These are phyloP conservation scores for Corythucha ciliata DNA, from an alignment of 2,888 invertebrate species.

Conservation along the genomic window DNA sequence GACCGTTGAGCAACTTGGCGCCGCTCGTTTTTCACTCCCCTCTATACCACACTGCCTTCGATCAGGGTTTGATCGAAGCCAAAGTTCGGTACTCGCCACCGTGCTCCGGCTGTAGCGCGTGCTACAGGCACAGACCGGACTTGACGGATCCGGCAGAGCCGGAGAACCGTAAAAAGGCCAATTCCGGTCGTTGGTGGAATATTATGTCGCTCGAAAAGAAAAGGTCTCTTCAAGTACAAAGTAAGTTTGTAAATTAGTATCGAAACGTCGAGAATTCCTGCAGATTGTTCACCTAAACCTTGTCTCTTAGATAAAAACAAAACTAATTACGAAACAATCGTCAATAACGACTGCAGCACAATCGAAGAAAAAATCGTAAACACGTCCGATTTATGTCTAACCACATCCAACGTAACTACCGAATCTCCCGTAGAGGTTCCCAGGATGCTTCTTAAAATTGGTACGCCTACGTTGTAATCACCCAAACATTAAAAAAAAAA, in stretches of 20 bases:
- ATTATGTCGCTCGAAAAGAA: conserved; percentile 25
- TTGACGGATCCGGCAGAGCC: conserved; percentile 7
- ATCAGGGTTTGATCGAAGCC: conserved; percentile 19
- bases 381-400: conserved; percentile 53
- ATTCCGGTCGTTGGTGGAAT: conserved; percentile 27
- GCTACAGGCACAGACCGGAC: conserved; percentile 45
- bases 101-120: conserved; percentile 72
- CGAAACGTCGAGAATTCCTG: too few relatives aligned
- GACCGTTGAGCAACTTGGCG: conserved; percentile 62
- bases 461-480: too few relatives aligned
- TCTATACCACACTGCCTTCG: conserved; percentile 16
- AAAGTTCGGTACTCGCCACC: conserved; percentile 56
- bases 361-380: conserved; percentile 50
- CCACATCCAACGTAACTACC: conserved; percentile 45
- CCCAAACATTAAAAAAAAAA: too few relatives aligned
- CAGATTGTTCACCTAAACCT: neutral
- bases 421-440: conserved; percentile 10
- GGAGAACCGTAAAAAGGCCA: neutral
- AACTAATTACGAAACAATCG: conserved; percentile 44
- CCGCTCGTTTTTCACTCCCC: conserved; percentile 59
- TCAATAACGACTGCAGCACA: conserved; percentile 52
- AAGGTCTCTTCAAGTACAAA: conserved; percentile 14
- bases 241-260: too few relatives aligned
- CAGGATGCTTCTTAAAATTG: conserved; percentile 17
- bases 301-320: conserved; percentile 26